Evolutionary conservation across 2,113 vertebrate species (phyloP).

Genomic region (Sturnus vulgaris): DNA sequence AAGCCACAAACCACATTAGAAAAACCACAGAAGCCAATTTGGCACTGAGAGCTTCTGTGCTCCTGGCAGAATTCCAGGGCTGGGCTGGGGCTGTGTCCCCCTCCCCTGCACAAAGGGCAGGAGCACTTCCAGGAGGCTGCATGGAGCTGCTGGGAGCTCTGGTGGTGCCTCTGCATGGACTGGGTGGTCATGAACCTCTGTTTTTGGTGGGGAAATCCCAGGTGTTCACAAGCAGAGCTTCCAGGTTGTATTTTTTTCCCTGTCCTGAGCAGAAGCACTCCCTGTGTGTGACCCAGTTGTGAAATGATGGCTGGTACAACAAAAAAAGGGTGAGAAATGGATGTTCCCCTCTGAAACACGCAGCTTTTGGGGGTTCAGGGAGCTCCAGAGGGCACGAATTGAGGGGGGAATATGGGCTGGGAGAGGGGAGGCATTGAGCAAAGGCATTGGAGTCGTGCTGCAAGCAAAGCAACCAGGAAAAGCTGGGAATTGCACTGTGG

Average conservation of each 20-base stretch:
- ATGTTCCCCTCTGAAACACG: not conserved
- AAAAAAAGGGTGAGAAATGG: not conserved
- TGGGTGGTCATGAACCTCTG: not conserved
- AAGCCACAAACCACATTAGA: slow-evolving; percentile 62
- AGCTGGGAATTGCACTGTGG: not conserved
- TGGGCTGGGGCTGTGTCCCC: not conserved
- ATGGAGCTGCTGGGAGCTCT: not conserved
- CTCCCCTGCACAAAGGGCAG: not conserved
- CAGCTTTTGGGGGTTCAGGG: not conserved
- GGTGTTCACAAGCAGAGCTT: not conserved
- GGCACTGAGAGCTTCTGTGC: slow-evolving; percentile 37
- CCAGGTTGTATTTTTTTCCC: not conserved
- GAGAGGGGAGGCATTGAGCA: not conserved
- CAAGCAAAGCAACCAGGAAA: not conserved
- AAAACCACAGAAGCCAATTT: slow-evolving; percentile 55
- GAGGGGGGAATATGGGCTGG: not conserved
- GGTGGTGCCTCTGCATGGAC: not conserved
- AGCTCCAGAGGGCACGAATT: not conserved
- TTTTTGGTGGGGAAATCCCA: not conserved
- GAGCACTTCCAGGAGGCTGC: not conserved
- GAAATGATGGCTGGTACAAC: not conserved
- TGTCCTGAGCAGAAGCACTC: not conserved
- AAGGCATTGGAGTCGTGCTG: not conserved
- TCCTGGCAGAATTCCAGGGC: slow-evolving; percentile 32
- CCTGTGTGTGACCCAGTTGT: not conserved